These are phyloP conservation scores for Pangasius macronema DNA, from an alignment of 2,797 vertebrate species.

Conservation along the genomic window DNA sequence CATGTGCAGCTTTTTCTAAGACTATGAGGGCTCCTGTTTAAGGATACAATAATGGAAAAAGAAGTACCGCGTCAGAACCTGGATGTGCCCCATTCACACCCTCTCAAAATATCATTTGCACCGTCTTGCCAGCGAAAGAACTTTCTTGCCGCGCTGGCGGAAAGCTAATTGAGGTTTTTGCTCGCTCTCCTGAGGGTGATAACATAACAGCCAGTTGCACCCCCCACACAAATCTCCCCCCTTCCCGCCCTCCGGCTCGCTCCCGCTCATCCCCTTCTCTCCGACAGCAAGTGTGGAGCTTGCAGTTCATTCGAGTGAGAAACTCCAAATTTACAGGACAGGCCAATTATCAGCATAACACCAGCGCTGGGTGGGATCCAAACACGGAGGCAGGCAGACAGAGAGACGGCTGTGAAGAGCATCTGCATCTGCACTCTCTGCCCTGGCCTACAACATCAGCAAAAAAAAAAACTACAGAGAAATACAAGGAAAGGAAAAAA, in stretches of 20 bases:
- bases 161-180: constrained; percentile 64
- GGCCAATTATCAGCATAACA: constrained; percentile 75
- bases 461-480: constrained; percentile 6
- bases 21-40: constrained; percentile 45
- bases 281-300: constrained; percentile 62
- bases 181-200: constrained; percentile 64
- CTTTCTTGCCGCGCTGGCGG: constrained; percentile 64
- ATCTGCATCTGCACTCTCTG: constrained; percentile 56
- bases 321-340: constrained; percentile 70
- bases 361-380: constrained; percentile 70
- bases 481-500: constrained; percentile 42
- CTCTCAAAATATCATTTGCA: constrained; percentile 67
- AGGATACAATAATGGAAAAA: constrained; percentile 58
- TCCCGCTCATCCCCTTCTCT: constrained; percentile 44
- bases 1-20: neutral
- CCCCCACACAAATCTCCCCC: constrained; percentile 27
- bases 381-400: constrained; percentile 57
- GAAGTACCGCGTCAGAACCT: constrained; percentile 51
- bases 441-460: constrained; percentile 61
- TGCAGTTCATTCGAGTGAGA: constrained; percentile 71
- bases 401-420: constrained; percentile 50
- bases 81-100: constrained; percentile 61
- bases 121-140: constrained; percentile 63
- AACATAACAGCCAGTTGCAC: constrained; percentile 58
- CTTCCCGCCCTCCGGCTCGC: constrained; percentile 36